Percentiles rank a stretch among this genome's conserved stretches.
Evolutionary conservation across 2,113 vertebrate species (phyloP).

Genomic region (Hippolais icterina): DNA sequence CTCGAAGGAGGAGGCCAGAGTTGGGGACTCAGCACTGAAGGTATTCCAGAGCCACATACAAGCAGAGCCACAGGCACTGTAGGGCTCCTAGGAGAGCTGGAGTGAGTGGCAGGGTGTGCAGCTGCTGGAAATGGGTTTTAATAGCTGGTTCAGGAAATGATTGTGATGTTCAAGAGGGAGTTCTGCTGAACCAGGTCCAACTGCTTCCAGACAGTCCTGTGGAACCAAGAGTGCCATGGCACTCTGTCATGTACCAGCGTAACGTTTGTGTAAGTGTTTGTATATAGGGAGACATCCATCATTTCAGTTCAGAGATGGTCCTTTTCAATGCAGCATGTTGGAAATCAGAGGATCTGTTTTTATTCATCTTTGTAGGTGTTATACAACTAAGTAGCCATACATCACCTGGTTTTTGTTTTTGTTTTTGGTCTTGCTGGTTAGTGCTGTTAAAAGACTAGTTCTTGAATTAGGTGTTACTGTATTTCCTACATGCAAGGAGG

Average conservation of each 20-base stretch:
- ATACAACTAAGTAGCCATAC: neutral
- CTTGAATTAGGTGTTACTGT: neutral
- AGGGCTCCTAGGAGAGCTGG: neutral
- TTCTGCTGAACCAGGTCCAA: neutral
- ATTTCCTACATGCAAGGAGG: neutral
- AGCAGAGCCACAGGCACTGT: neutral
- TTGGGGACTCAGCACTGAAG: neutral
- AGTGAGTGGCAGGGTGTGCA: neutral
- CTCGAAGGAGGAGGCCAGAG: neutral
- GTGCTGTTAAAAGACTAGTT: neutral
- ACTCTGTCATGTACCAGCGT: neutral
- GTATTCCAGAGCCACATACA: neutral
- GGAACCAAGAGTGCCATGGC: neutral
- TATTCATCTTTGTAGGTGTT: neutral
- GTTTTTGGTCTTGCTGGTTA: neutral
- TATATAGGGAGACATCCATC: neutral
- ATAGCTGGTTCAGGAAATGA: neutral
- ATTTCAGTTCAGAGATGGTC: neutral
- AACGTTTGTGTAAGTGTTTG: fast-evolving
- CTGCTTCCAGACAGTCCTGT: neutral
- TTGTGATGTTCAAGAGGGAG: neutral
- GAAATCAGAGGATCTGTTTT: neutral
- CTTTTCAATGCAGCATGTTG: neutral
- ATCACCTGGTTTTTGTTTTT: neutral
- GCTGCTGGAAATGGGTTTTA: neutral